A percentile compares a stretch with the other conserved stretches of the same genome.
Evolutionary conservation across 2,113 vertebrate species (phyloP).

Genomic region (Isurus oxyrinchus): DNA sequence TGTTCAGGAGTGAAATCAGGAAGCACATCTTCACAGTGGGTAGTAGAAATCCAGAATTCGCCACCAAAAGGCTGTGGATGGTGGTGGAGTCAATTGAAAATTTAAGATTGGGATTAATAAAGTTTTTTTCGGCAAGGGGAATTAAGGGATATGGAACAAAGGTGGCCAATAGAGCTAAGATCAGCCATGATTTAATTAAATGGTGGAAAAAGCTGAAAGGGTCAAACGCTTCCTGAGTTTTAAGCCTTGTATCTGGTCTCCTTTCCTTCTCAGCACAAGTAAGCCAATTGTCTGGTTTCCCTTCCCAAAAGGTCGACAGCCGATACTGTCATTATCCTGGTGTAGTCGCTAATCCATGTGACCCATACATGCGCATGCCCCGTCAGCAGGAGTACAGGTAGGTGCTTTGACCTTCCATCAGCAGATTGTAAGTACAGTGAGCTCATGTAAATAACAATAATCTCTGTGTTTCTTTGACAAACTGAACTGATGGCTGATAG

Average conservation of each 20-base stretch:
- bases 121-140: not conserved
- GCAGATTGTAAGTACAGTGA: not conserved
- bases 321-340: constrained; percentile 35
- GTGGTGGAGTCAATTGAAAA: not conserved
- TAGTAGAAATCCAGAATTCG: not conserved
- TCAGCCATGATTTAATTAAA: not conserved
- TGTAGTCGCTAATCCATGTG: constrained; percentile 19
- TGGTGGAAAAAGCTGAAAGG: not conserved
- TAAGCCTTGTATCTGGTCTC: not conserved
- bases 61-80: not conserved
- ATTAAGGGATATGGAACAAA: not conserved
- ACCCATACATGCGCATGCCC: constrained; percentile 24
- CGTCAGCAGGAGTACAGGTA: constrained; percentile 21
- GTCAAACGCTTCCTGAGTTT: not conserved
- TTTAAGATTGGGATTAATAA: not conserved
- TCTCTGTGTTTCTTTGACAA: not conserved
- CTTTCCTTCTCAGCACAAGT: constrained; percentile 23
- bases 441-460: not conserved
- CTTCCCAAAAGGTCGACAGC: constrained; percentile 32
- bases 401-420: not conserved
- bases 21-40: not conserved
- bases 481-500: not conserved
- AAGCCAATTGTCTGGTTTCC: constrained; percentile 31
- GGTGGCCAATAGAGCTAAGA: not conserved
- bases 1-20: not conserved